A percentile compares a stretch with the other conserved stretches of the same genome.
Evolutionary conservation across 2,888 invertebrate species (phyloP).

Genomic region (Megastigmus dorsalis): DNA sequence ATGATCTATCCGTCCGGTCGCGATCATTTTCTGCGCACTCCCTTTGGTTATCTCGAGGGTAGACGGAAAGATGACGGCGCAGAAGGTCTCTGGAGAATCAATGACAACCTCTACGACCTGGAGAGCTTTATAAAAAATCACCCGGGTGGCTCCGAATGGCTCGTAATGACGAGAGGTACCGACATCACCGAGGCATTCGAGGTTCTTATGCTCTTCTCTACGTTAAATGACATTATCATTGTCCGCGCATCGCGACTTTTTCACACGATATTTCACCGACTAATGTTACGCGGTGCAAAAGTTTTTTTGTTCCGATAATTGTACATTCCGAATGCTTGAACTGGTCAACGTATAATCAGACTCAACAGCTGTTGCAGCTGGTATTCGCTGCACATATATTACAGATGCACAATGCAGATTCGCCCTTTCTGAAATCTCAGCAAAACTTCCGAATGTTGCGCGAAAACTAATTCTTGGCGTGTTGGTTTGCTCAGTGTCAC

Average conservation of each 20-base stretch:
- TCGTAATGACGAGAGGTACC: conserved; percentile 82
- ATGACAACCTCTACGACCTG: conserved; percentile 89
- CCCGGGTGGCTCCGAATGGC: conserved; percentile 90
- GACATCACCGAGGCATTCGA: conserved; percentile 90
- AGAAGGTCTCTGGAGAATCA: conserved; percentile 86
- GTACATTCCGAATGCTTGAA: too few relatives aligned
- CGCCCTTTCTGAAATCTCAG: not conserved
- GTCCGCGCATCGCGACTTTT: too few relatives aligned
- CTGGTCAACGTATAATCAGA: too few relatives aligned
- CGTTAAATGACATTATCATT: not conserved
- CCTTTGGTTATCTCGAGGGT: conserved; percentile 79
- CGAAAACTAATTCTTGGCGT: too few relatives aligned
- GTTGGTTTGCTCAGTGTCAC: too few relatives aligned
- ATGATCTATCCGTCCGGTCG: conserved; percentile 73
- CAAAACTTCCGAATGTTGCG: conserved; percentile 68
- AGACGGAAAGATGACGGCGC: conserved; percentile 83
- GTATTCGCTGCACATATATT: not conserved
- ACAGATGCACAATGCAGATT: not conserved
- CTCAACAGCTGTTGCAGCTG: too few relatives aligned
- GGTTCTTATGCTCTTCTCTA: conserved; percentile 60
- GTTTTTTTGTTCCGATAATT: not conserved
- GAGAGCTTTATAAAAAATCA: conserved; percentile 85
- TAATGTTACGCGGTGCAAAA: not conserved
- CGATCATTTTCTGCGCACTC: conserved; percentile 74
- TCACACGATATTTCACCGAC: too few relatives aligned